Evolutionary conservation across 2,888 invertebrate species (phyloP), one percentile per base, ranked within the genome.

Genomic region (Sacculina carcini): DNA sequence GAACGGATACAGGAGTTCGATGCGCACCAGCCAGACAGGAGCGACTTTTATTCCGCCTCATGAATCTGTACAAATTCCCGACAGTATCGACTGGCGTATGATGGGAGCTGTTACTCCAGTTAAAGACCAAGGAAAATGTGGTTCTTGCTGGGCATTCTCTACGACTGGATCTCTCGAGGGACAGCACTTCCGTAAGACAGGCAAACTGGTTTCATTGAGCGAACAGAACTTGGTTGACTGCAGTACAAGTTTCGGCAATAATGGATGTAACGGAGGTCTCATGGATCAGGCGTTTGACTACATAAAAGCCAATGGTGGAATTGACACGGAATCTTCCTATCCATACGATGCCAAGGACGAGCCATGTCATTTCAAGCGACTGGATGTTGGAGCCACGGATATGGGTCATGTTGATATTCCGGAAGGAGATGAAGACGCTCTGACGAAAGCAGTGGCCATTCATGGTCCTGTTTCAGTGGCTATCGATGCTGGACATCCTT

Each of bases 211-310:
- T 29, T 84, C 86, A 1, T 73, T 90, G n/a, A 86, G 85, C 58
- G 89, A 90, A 68, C 89, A 90, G 69, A 87, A 90, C 68, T 70
- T 90, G 56, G 71, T 90, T 52, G 89, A 90, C 69, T 90, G 89
- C 64, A 85, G 86, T 6, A 60, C 65, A 3, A 70, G 73, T 56
- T 89, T 79, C 63, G 86, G 83, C 39, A 89, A 89, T 69, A 76
- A 83, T 62, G 89, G 89, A 51, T 90, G 89, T 68, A 77, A 80
- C 60, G 89, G 89, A 50, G 87, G 87, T 56, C 64, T 75, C 34
- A 76, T 77, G 76, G 82, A 85, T 68, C 73, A 79, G 62, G 85
- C 86, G 52, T 87, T 86, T 73, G 69, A 74, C 61, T 86, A 85
- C 63, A 74, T 86, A 59, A 78, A 76, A 38, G 76, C 77, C 53